Percentiles rank a stretch among this genome's conserved stretches.
Evolutionary conservation across 2,797 vertebrate genomes (phyloP).

Genomic region (Myripristis jacobus): DNA sequence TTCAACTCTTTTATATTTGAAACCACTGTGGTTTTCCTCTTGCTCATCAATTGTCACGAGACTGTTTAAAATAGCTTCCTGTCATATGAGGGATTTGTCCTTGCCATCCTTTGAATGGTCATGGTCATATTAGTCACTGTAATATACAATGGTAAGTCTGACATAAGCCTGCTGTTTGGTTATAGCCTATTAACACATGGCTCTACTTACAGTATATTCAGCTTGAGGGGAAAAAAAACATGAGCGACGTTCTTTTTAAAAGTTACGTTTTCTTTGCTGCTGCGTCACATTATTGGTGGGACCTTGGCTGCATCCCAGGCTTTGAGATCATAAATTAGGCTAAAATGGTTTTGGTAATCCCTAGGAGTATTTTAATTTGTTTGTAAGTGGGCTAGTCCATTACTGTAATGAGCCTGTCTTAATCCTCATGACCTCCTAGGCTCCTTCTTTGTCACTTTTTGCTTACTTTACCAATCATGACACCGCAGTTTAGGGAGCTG

Average conservation of each 20-base stretch:
- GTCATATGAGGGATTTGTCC: not conserved
- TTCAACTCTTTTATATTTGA: constrained; percentile 49
- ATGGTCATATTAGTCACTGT: not conserved
- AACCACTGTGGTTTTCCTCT: constrained; percentile 43
- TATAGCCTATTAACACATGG: too few species aligned
- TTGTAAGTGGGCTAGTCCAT: not conserved
- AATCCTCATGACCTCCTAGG: not conserved
- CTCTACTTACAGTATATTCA: too few species aligned
- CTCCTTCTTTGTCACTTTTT: not conserved
- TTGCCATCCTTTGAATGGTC: not conserved
- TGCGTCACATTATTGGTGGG: not conserved
- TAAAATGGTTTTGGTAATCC: not conserved
- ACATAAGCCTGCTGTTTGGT: not conserved
- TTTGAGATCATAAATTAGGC: not conserved
- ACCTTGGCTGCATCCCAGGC: not conserved
- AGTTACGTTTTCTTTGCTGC: not conserved
- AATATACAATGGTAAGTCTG: constrained; percentile 17
- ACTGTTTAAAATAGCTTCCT: constrained; percentile 13
- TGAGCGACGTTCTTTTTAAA: not conserved
- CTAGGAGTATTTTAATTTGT: constrained; percentile 4
- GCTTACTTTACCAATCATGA: not conserved
- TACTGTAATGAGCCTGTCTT: not conserved
- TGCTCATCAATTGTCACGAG: constrained; percentile 40
- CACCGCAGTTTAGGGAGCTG: not conserved
- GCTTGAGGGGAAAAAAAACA: too few species aligned